Base-by-base conservation (phyloP, 2,888 invertebrate genomes). In the Syrista parreyssii region DNA sequence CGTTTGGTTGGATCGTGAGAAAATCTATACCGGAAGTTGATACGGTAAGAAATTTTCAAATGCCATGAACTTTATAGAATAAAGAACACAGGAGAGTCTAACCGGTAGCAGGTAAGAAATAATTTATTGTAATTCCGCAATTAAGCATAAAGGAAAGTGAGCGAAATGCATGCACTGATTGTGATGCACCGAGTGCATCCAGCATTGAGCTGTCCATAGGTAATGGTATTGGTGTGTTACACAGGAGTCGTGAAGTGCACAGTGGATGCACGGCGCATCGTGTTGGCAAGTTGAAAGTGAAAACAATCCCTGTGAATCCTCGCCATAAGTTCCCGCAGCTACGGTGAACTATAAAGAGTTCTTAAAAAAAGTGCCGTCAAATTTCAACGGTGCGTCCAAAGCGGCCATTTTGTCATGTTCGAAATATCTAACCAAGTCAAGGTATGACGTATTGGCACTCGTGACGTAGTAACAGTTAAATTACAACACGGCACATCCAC, bases 71-170 rank as follows among this genome's bases (percentile, higher is more conserved):
- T 55, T 40, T 2, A 40, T 9, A 23, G 55, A 15, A 15, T 2
- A 40, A 40, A 4, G 3, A 15, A 40, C 40, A 15, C 40, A 4
- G 15, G 15, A 15, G 40, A 55, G 55, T 55, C 23, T 23, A 55
- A 55, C 23, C 55, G 55, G 55, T 55, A 23, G 55, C 23, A 55
- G 55, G 55, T 23, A 23, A 23, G 23, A 55, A 71, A 78, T 81
- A 82, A 82, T 83, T 83, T 77, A 83, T 82, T 78, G 80, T 81
- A 81, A 83, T 83, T 82, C 79, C 81, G 84, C 82, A 85, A 87
- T 87, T 85, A 87, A 85, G 82, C 83, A 82, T 84, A 83, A 84
- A 86, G 82, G 86, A 85, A 86, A 86, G 85, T 81, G 83, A 83
- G 86, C 85, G 84, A 85, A 85, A 85, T 84, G 81, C 82, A 82